Percentiles rank a stretch among this genome's conserved stretches.
Evolutionary conservation across 1,140 invertebrate species (phyloP).

Genomic region (Hycleus phaleratus): DNA sequence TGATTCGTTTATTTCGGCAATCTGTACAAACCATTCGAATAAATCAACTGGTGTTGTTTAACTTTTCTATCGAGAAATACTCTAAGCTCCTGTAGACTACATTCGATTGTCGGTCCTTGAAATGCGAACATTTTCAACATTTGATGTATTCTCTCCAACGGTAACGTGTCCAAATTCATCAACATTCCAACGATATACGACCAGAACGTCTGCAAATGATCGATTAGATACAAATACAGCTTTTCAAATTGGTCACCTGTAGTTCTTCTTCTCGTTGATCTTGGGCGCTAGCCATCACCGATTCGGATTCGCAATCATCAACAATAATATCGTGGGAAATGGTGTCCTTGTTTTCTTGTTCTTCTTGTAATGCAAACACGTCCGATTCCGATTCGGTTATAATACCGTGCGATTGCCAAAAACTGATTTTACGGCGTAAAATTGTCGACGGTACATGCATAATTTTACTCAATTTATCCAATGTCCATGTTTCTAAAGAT

Average conservation of each 20-base stretch:
- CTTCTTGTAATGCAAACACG: slow-evolving; percentile 71
- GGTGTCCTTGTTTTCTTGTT: slow-evolving; percentile 47
- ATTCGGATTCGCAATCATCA: slow-evolving; percentile 87
- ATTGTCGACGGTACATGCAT: slow-evolving; percentile 80
- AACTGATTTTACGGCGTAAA: slow-evolving; percentile 75
- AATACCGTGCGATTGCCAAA: slow-evolving; percentile 85
- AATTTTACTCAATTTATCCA: slow-evolving; percentile 74
- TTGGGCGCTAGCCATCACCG: slow-evolving; percentile 85
- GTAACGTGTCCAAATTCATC: slow-evolving; percentile 88
- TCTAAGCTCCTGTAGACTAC: slow-evolving; percentile 77
- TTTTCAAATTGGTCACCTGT: slow-evolving; percentile 49
- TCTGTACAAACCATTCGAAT: slow-evolving; percentile 79
- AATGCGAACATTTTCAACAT: slow-evolving; percentile 96
- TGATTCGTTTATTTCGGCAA: slow-evolving; percentile 56
- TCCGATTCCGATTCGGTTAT: slow-evolving; percentile 69
- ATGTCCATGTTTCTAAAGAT: slow-evolving; percentile 62
- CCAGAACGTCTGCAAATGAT: slow-evolving; percentile 69
- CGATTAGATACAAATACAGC: background rate
- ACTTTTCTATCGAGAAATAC: slow-evolving; percentile 91
- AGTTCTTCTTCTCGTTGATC: slow-evolving; percentile 89
- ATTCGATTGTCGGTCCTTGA: slow-evolving; percentile 79
- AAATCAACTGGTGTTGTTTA: slow-evolving; percentile 75
- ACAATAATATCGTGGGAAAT: slow-evolving; percentile 57
- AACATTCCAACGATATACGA: slow-evolving; percentile 95
- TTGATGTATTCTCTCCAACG: slow-evolving; percentile 89